These are phyloP conservation scores for Galeopterus variegatus DNA, from an alignment of 2,113 vertebrate genomes.

Conservation along the genomic window DNA sequence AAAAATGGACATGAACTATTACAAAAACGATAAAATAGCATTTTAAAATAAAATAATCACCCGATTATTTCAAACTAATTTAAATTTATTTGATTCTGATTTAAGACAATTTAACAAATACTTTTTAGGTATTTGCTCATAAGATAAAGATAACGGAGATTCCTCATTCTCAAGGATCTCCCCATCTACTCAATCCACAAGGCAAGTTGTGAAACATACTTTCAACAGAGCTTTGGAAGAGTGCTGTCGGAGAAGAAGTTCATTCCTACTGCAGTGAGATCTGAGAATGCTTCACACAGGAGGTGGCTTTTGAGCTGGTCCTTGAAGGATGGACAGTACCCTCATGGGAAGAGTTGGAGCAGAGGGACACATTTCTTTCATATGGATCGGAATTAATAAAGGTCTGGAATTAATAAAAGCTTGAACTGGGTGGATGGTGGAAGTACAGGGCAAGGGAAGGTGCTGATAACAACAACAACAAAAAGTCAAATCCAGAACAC, in stretches of 20 bases:
- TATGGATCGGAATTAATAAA: neutral
- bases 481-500: neutral
- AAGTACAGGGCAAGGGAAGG: neutral
- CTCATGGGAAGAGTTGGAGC: neutral
- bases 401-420: neutral
- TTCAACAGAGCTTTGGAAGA: neutral
- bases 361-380: neutral
- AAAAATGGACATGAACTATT: neutral
- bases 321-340: neutral
- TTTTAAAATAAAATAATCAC: constrained; percentile 52
- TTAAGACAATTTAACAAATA: neutral
- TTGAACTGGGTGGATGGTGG: neutral
- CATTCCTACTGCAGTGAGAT: neutral
- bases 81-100: neutral
- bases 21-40: neutral
- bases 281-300: neutral
- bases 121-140: neutral
- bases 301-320: neutral
- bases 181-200: too few relatives aligned
- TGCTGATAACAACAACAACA: neutral
- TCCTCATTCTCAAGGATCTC: neutral
- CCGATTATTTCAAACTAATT: neutral
- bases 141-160: neutral
- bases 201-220: neutral
- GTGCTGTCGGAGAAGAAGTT: too few relatives aligned